phyloP scores from a whole-genome alignment of 2,888 invertebrate genomes.

The Timema podura region DNA sequence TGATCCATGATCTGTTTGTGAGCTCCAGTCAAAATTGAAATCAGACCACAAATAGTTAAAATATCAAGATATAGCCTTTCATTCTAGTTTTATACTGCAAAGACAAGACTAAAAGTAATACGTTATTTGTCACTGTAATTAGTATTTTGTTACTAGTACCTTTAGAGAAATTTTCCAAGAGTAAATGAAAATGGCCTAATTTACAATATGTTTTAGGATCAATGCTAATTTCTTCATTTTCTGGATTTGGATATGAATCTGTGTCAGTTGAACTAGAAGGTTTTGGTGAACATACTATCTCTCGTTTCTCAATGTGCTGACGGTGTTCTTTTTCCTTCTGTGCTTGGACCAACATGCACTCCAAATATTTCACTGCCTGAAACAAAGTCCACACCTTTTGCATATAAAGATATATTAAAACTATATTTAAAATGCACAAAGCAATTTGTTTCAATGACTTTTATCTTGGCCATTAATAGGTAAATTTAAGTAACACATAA shows the following conservation, averaged over 20 bases:
- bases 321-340: slow-evolving; percentile 54
- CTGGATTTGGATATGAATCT: too few relatives aligned
- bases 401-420: not conserved
- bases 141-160: slow-evolving; percentile 53
- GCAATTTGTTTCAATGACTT: not conserved
- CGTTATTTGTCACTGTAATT: too few relatives aligned
- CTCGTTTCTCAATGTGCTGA: slow-evolving; percentile 27
- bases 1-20: too few relatives aligned
- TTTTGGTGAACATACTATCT: slow-evolving; percentile 3
- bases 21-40: too few relatives aligned
- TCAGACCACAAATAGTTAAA: too few relatives aligned
- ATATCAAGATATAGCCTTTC: too few relatives aligned
- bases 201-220: slow-evolving; percentile 91
- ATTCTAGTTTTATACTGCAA: too few relatives aligned
- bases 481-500: not conserved
- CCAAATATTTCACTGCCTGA: slow-evolving; percentile 77
- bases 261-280: too few relatives aligned
- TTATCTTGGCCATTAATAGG: not conserved
- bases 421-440: not conserved
- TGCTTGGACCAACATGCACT: slow-evolving; percentile 78
- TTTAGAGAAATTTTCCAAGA: slow-evolving; percentile 91
- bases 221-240: slow-evolving; percentile 62
- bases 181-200: slow-evolving; percentile 90
- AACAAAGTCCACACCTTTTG: slow-evolving; percentile 24
- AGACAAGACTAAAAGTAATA: too few relatives aligned